Conservation (phyloP, 2,888 invertebrate species). For the Scaptodrosophila latifasciaeformis region DNA sequence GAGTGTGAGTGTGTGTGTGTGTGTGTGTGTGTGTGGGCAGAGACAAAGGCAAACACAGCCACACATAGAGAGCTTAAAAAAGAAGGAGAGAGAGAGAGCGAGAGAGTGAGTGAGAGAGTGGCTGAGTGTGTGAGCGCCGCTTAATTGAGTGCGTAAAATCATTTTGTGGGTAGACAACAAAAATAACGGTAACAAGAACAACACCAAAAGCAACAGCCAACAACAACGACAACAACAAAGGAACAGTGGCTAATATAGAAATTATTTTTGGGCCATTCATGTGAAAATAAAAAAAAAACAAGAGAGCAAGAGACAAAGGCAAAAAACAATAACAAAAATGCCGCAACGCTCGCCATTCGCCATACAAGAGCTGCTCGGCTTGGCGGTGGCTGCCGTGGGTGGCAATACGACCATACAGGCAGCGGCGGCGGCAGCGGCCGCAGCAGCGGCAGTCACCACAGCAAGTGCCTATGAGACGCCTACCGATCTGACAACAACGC, state of each 20-base stretch:
- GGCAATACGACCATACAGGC: slow-evolving; percentile 24
- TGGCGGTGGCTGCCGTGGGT: slow-evolving; percentile 60
- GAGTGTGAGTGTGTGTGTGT: no score
- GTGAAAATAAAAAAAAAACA: background rate
- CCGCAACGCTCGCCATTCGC: slow-evolving; percentile 75
- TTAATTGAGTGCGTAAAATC: no score
- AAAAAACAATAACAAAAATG: slow-evolving; percentile 47
- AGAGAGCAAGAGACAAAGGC: slow-evolving; percentile 5
- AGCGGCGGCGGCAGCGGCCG: background rate
- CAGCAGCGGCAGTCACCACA: slow-evolving; percentile 10
- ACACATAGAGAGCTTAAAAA: no score
- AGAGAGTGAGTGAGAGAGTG: no score
- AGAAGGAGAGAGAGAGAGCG: no score
- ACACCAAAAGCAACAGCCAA: slow-evolving; percentile 28
- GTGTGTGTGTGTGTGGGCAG: no score
- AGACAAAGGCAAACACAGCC: no score
- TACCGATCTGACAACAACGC: slow-evolving; percentile 25
- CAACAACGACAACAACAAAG: slow-evolving; percentile 19
- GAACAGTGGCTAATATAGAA: no score
- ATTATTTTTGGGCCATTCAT: background rate
- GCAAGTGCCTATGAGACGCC: slow-evolving; percentile 25
- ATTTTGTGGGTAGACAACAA: background rate
- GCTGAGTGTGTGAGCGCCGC: no score
- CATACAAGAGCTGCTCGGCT: slow-evolving; percentile 74
- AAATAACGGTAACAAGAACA: slow-evolving; percentile 1